These are phyloP conservation scores for Neolamprologus caudopunctatus DNA, from an alignment of 2,113 vertebrate species.

Conservation along the genomic window DNA sequence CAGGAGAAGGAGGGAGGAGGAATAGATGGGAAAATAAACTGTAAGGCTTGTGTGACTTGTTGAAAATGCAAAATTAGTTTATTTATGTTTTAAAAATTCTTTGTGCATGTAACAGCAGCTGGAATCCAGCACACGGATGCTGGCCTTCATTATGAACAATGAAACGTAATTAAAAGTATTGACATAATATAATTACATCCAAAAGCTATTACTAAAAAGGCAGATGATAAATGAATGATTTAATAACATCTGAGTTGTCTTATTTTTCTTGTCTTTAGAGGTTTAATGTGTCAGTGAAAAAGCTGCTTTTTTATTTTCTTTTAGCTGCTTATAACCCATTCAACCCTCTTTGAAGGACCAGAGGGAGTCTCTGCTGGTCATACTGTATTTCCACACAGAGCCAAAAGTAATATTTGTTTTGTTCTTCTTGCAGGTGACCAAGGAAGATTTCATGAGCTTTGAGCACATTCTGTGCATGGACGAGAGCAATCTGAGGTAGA, in stretches of 20 bases:
- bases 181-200: neutral
- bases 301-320: neutral
- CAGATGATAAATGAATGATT: neutral
- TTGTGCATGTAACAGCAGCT: neutral
- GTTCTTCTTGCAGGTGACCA: conserved; percentile 78
- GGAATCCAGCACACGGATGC: neutral
- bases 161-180: neutral
- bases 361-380: neutral
- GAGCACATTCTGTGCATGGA: conserved; percentile 97
- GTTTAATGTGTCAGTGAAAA: neutral
- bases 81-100: neutral
- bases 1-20: neutral
- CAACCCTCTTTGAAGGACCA: neutral
- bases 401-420: conserved; percentile 38
- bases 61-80: neutral
- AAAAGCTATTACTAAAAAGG: neutral
- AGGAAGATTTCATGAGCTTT: conserved; percentile 85
- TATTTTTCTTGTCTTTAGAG: neutral
- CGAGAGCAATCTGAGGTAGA: conserved; percentile 89
- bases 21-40: neutral
- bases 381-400: neutral
- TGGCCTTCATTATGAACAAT: neutral
- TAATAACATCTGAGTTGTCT: neutral
- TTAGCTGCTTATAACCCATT: neutral
- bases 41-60: neutral